Evolutionary conservation across 2,888 invertebrate species (phyloP).

Genomic region (Romanomermis culicivorax): DNA sequence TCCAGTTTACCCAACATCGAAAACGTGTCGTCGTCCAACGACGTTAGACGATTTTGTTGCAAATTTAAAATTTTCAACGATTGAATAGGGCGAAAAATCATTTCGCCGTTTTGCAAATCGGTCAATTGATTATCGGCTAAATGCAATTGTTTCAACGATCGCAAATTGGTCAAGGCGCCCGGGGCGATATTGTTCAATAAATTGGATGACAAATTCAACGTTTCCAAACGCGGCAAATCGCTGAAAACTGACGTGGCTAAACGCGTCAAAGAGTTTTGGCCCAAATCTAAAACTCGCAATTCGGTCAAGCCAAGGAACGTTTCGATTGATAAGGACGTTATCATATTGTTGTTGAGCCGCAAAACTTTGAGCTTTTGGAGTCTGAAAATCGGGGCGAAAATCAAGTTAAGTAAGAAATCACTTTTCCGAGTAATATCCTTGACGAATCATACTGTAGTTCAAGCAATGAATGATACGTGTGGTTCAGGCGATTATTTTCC

Average conservation of each 20-base stretch:
- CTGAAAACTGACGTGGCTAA: conserved; percentile 11
- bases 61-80: conserved; percentile 5
- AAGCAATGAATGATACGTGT: too few species aligned
- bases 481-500: too few species aligned
- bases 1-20: neutral
- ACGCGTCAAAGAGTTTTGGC: conserved; percentile 2
- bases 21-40: conserved; percentile 6
- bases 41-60: conserved; percentile 4
- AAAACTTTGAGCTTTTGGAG: conserved; percentile 10
- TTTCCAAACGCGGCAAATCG: conserved; percentile 9
- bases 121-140: conserved; percentile 4
- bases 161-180: conserved; percentile 9
- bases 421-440: too few species aligned
- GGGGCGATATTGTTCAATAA: conserved; percentile 7
- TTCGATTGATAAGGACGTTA: conserved; percentile 8
- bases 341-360: conserved; percentile 9
- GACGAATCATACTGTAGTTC: too few species aligned
- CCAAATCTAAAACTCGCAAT: conserved; percentile 9
- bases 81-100: conserved; percentile 2
- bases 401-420: too few species aligned
- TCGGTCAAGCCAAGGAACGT: conserved; percentile 7
- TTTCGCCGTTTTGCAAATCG: neutral
- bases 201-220: conserved; percentile 8
- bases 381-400: too few species aligned
- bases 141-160: conserved; percentile 1